These are phyloP conservation scores for Sylvilagus floridanus DNA, from an alignment of 2,797 vertebrate species.

Conservation along the genomic window DNA sequence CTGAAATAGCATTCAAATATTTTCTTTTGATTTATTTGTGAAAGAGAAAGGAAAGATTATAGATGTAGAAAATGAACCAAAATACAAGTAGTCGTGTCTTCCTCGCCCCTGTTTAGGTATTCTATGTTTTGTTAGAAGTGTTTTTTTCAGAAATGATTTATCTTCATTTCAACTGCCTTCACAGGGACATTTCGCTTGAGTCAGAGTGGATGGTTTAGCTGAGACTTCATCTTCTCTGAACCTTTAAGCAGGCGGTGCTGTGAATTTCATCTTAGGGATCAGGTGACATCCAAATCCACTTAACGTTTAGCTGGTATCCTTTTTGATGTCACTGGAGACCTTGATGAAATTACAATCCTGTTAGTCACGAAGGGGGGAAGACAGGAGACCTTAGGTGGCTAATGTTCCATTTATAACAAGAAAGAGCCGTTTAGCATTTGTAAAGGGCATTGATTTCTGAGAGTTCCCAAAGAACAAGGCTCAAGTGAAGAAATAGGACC, in stretches of 20 bases:
- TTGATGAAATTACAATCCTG: constrained; percentile 84
- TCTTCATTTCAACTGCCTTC: not conserved
- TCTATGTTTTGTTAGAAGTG: constrained; percentile 14
- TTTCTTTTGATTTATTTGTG: constrained; percentile 51
- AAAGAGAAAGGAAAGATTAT: not conserved
- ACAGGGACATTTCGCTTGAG: not conserved
- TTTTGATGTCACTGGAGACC: constrained; percentile 80
- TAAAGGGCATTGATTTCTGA: constrained; percentile 82
- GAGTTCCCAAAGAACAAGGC: constrained; percentile 71
- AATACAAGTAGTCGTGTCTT: not conserved
- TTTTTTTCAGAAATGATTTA: constrained; percentile 55
- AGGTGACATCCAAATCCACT: constrained; percentile 75
- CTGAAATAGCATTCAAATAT: not conserved
- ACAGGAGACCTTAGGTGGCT: constrained; percentile 79
- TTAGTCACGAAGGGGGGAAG: constrained; percentile 78
- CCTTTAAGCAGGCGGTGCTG: constrained; percentile 63
- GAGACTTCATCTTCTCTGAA: not conserved
- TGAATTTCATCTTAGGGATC: constrained; percentile 82
- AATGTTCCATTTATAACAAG: constrained; percentile 79
- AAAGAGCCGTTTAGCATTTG: constrained; percentile 79
- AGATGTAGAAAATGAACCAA: not conserved
- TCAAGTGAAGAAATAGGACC: constrained; percentile 78
- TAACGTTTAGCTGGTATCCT: constrained; percentile 72
- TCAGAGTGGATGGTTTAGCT: not conserved
- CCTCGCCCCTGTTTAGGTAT: not conserved